These are phyloP conservation scores for Siniperca undulata DNA, from an alignment of 2,797 vertebrate genomes.

Conservation along the genomic window DNA sequence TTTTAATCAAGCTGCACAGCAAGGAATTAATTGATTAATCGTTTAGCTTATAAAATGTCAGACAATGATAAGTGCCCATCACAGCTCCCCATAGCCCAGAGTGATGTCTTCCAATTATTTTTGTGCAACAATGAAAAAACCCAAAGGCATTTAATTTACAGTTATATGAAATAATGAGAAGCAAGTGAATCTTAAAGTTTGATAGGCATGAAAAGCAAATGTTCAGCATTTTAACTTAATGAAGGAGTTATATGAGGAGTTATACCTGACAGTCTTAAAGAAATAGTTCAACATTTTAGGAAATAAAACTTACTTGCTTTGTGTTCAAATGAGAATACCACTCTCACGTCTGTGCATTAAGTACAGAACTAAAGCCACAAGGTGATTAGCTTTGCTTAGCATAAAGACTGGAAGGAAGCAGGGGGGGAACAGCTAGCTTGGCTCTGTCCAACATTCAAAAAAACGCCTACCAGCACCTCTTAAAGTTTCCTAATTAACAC, in stretches of 20 bases:
- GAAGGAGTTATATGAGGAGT: neutral
- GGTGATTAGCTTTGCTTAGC: neutral
- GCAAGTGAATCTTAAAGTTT: conserved; percentile 2
- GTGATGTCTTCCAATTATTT: conserved; percentile 38
- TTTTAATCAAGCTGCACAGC: conserved; percentile 55
- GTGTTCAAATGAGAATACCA: neutral
- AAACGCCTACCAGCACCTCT: neutral
- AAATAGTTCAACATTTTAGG: no score
- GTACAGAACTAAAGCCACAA: neutral
- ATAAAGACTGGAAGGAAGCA: neutral
- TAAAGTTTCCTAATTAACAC: neutral
- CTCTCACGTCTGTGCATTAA: neutral
- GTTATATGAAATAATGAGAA: conserved; percentile 21
- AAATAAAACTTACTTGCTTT: no score
- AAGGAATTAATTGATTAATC: conserved; percentile 46
- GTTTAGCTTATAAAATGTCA: conserved; percentile 43
- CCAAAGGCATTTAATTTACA: conserved; percentile 22
- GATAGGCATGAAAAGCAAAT: neutral
- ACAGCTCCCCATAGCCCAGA: conserved; percentile 8
- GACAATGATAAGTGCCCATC: conserved; percentile 38
- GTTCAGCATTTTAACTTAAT: conserved; percentile 14
- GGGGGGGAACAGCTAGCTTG: neutral
- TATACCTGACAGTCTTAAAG: neutral
- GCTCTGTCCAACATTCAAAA: neutral
- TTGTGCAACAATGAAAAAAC: conserved; percentile 3